Conservation (phyloP, 2,888 invertebrate species). For the Diplolepis rosae region DNA sequence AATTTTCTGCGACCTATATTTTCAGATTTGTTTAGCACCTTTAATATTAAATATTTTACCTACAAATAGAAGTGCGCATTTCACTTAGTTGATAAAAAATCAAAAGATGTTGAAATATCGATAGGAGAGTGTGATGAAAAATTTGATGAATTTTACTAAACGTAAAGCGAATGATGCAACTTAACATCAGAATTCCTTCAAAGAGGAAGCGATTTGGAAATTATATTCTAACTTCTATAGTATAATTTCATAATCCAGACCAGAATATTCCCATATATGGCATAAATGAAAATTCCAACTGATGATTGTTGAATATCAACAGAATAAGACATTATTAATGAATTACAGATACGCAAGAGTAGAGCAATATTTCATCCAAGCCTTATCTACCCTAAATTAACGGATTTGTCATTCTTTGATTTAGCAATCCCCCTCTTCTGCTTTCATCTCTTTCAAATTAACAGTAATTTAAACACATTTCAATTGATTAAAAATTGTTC, state of each 20-base stretch:
- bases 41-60: too few species aligned
- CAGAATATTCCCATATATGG: neutral
- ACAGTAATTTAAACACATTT: neutral
- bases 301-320: constrained; percentile 1
- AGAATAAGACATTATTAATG: constrained; percentile 16
- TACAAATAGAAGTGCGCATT: too few species aligned
- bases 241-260: neutral
- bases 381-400: constrained; percentile 25
- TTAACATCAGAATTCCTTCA: too few species aligned
- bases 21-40: too few species aligned
- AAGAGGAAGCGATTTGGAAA: neutral
- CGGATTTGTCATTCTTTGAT: constrained; percentile 20
- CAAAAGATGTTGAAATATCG: too few species aligned
- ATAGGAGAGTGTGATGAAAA: too few species aligned
- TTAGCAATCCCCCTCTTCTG: neutral
- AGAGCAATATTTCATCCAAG: constrained; percentile 19
- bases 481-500: neutral
- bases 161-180: too few species aligned
- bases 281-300: neutral
- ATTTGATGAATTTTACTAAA: too few species aligned
- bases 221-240: neutral
- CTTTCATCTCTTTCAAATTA: neutral
- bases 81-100: too few species aligned
- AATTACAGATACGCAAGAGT: constrained; percentile 22
- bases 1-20: too few species aligned